A percentile compares a stretch with the other conserved stretches of the same genome.
phyloP scores from a whole-genome alignment of 2,888 invertebrate species.

The Epirrhoe alternata region DNA sequence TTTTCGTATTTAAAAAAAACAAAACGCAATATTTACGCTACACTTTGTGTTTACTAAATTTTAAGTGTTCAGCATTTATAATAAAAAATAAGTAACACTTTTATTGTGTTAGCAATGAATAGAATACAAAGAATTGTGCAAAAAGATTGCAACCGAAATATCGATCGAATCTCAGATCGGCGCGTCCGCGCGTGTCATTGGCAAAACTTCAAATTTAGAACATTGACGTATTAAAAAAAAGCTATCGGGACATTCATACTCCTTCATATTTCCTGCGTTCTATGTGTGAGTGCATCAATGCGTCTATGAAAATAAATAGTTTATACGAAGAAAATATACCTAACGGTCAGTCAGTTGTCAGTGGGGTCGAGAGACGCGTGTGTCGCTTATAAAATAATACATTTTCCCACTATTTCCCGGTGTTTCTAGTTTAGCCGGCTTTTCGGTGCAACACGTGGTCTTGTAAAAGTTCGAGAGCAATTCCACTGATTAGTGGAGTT shows the following conservation, averaged over 20 bases:
- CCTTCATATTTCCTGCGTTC: conserved; percentile 45
- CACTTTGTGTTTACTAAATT: background rate
- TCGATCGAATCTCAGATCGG: conserved; percentile 36
- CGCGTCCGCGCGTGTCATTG: conserved; percentile 49
- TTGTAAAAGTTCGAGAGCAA: conserved; percentile 61
- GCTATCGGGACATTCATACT: conserved; percentile 45
- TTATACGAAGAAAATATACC: conserved; percentile 72
- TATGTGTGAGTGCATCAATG: conserved; percentile 61
- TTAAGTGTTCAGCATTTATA: background rate
- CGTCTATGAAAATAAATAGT: conserved; percentile 80
- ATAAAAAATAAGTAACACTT: background rate
- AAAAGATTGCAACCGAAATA: conserved; percentile 31
- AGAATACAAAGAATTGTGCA: conserved; percentile 9
- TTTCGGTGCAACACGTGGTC: conserved; percentile 72
- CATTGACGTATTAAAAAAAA: conserved; percentile 49
- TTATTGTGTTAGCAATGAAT: background rate
- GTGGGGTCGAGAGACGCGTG: conserved; percentile 66
- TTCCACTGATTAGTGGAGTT: conserved; percentile 65
- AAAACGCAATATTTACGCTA: background rate
- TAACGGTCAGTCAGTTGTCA: conserved; percentile 79
- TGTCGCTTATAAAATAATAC: conserved; percentile 62
- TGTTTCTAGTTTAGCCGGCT: conserved; percentile 40
- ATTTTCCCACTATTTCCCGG: conserved; percentile 53
- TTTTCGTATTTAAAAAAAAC: background rate
- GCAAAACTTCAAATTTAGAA: conserved; percentile 62